Percentiles rank a stretch among this genome's conserved stretches.
phyloP scores from a whole-genome alignment of 2,113 vertebrate species.

The Trematomus loennbergii region DNA sequence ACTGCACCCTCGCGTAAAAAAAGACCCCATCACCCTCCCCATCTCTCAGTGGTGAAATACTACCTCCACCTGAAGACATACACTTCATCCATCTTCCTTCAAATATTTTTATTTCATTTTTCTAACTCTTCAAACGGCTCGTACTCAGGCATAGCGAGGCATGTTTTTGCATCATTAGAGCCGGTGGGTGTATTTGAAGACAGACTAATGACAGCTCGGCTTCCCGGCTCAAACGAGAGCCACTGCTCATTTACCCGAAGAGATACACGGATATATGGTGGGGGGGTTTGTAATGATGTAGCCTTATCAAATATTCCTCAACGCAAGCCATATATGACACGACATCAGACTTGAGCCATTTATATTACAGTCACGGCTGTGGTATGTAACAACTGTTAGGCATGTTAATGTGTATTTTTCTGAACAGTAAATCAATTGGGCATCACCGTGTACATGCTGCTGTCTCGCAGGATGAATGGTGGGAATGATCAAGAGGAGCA shows the following conservation, averaged over 20 bases:
- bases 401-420: slow-evolving; percentile 59
- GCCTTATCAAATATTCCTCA: slow-evolving; percentile 60
- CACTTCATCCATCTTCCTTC: slow-evolving; percentile 63
- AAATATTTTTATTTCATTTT: slow-evolving; percentile 58
- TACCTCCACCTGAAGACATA: slow-evolving; percentile 60
- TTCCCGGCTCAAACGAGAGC: slow-evolving; percentile 69
- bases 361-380: slow-evolving; percentile 53
- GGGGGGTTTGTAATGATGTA: slow-evolving; percentile 43
- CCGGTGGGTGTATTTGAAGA: slow-evolving; percentile 73
- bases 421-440: slow-evolving; percentile 60
- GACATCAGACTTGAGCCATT: slow-evolving; percentile 38
- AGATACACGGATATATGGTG: slow-evolving; percentile 49
- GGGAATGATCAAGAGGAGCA: slow-evolving; percentile 55
- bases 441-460: slow-evolving; percentile 27
- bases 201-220: slow-evolving; percentile 74
- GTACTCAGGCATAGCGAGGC: slow-evolving; percentile 66
- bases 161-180: slow-evolving; percentile 80
- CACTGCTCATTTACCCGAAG: slow-evolving; percentile 67
- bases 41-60: slow-evolving; percentile 44
- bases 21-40: slow-evolving; percentile 38
- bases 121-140: slow-evolving; percentile 69
- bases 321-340: slow-evolving; percentile 52
- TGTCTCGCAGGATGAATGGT: slow-evolving; percentile 33
- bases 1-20: not conserved
- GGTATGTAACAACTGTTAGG: slow-evolving; percentile 49